Evolutionary conservation across 2,888 invertebrate genomes (phyloP), one percentile per base, ranked within the genome.

Genomic region (Drosophila algonquin): DNA sequence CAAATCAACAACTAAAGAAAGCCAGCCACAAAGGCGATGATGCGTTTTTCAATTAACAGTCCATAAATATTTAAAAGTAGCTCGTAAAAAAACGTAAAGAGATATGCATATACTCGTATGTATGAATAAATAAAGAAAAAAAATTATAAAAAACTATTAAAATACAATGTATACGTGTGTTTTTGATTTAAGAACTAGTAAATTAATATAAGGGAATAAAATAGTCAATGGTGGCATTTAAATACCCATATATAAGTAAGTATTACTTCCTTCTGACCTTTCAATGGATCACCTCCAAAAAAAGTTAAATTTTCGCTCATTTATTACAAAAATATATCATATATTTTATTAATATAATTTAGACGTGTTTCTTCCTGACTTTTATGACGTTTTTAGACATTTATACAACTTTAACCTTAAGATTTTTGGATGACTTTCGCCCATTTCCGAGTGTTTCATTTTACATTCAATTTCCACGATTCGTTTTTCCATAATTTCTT

Each of bases 61-160:
- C 83, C 81, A 77, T 76, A 77, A 83, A 87, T 83, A 87, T 85
- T 85, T 85, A 84, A 84, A 40, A 81, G 79, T 86, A 86, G 84
- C 69, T 86, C 54, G 71, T 86, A 84, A 73, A 77, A 73, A 56
- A n/a, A 40, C 79, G 32, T 83, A 86, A 73, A 83, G 79, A 80
- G 69, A 80, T 80, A 78, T 82, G 71, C 71, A 75, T 61, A 73
- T 64, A 60, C 47, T 69, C 50, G 52, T 61, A 54, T 61, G 53
- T 71, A 57, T 71, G 63, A 63, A 80, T 71, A 70, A 56, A 83
- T 83, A 61, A 69, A 67, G 59, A 84, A 80, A 76, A 72, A 80
- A 80, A 70, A 75, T 71, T 73, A 70, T 77, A 77, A 63, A 82
- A 63, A 56, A 61, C 63, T 44, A 57, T 18, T 53, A 47, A 44